phyloP scores from a whole-genome alignment of 2,797 vertebrate species.

The Thaleichthys pacificus region DNA sequence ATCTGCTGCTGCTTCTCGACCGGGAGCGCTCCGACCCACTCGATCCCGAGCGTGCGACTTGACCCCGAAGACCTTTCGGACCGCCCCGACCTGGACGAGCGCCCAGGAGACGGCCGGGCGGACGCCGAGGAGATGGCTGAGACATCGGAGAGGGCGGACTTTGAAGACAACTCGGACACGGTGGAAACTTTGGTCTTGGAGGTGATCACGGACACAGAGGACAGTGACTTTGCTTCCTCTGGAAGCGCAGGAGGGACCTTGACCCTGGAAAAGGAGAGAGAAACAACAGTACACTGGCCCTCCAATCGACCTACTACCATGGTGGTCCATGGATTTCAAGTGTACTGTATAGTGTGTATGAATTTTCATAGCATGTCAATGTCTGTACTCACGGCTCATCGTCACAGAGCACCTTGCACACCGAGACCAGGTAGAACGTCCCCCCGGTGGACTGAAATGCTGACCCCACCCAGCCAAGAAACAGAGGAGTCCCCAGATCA shows the following conservation, averaged over 20 bases:
- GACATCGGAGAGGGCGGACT: constrained; percentile 48
- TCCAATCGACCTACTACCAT: background rate
- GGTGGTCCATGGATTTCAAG: background rate
- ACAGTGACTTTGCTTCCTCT: constrained; percentile 27
- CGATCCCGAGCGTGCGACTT: constrained; percentile 26
- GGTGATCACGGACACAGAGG: constrained; percentile 52
- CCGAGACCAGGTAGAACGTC: constrained; percentile 84
- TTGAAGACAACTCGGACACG: constrained; percentile 60
- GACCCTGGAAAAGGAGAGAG: constrained; percentile 34
- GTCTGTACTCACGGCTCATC: constrained; percentile 56
- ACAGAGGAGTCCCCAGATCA: constrained; percentile 90
- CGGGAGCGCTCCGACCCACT: constrained; percentile 28
- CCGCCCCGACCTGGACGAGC: constrained; percentile 1
- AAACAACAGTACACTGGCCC: background rate
- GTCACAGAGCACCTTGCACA: constrained; percentile 57
- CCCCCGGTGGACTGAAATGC: constrained; percentile 86
- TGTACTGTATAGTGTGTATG: background rate
- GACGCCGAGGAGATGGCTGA: constrained; percentile 55
- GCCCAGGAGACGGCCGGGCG: constrained; percentile 27
- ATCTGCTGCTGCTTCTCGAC: constrained; percentile 35
- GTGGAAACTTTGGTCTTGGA: constrained; percentile 61
- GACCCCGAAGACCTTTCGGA: constrained; percentile 26
- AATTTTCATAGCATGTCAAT: background rate
- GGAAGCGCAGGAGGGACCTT: constrained; percentile 13
- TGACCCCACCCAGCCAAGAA: constrained; percentile 94